Conservation (phyloP, 1,140 invertebrate genomes). For the Aphelenchoides avenae region DNA sequence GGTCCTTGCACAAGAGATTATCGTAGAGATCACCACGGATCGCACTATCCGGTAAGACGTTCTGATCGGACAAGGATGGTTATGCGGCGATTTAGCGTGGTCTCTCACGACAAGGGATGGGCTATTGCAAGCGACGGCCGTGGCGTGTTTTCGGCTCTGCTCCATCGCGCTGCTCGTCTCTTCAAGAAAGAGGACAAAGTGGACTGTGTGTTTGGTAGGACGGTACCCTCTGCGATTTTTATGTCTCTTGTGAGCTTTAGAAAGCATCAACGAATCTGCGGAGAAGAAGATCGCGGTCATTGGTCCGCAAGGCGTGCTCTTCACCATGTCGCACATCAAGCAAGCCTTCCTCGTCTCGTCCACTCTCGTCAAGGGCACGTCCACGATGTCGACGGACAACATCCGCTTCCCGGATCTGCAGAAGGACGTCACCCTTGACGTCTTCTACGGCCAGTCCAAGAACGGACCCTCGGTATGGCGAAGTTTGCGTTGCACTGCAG, state of each 20-base stretch:
- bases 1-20: constrained; percentile 19
- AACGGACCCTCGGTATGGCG: neutral
- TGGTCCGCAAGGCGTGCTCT: constrained; percentile 22
- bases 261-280: neutral
- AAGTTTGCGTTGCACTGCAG: neutral
- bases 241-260: neutral
- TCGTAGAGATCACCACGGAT: constrained; percentile 31
- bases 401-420: constrained; percentile 18
- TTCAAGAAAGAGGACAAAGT: constrained; percentile 27
- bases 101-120: constrained; percentile 25
- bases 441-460: constrained; percentile 15
- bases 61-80: too few species aligned
- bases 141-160: constrained; percentile 13
- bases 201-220: too few species aligned
- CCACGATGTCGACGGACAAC: constrained; percentile 21
- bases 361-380: constrained; percentile 14
- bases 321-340: constrained; percentile 25
- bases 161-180: constrained; percentile 19
- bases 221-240: constrained; percentile 24
- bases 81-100: too few species aligned
- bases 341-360: constrained; percentile 22
- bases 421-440: constrained; percentile 21
- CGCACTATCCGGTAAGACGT: constrained; percentile 25
- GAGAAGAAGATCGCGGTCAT: constrained; percentile 6
- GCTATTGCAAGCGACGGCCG: constrained; percentile 22